These are phyloP conservation scores for Chymomyza amoena DNA, from an alignment of 2,888 invertebrate genomes.

Conservation along the genomic window DNA sequence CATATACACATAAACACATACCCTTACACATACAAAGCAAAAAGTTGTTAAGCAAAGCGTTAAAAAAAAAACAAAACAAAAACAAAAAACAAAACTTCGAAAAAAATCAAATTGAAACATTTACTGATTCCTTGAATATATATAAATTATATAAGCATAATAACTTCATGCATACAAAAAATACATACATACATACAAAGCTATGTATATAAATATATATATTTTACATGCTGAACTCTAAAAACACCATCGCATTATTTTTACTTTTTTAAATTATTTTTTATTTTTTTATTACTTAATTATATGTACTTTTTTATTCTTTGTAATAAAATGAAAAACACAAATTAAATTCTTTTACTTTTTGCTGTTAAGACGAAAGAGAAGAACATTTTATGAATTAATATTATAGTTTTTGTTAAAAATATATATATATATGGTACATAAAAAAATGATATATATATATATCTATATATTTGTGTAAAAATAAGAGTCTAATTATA, in stretches of 20 bases:
- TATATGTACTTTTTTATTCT: not conserved
- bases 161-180: not conserved
- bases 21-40: slow-evolving; percentile 21
- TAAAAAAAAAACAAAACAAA: slow-evolving; percentile 14
- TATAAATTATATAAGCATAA: slow-evolving; percentile 11
- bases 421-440: not conserved
- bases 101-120: slow-evolving; percentile 15
- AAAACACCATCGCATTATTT: slow-evolving; percentile 71
- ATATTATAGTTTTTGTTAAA: not conserved
- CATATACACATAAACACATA: slow-evolving; percentile 25
- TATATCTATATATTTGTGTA: not conserved
- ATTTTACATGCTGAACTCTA: slow-evolving; percentile 61
- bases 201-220: slow-evolving; percentile 2
- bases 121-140: slow-evolving; percentile 9
- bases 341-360: not conserved
- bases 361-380: not conserved
- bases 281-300: slow-evolving; percentile 38
- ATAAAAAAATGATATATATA: not conserved
- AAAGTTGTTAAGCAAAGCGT: slow-evolving; percentile 11
- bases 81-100: slow-evolving; percentile 10
- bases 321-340: not conserved
- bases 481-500: slow-evolving; percentile 17
- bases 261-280: slow-evolving; percentile 68
- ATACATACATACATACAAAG: not conserved
- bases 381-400: not conserved